These are phyloP conservation scores for Catharus fuscescens DNA, from an alignment of 2,113 vertebrate species.

Conservation along the genomic window DNA sequence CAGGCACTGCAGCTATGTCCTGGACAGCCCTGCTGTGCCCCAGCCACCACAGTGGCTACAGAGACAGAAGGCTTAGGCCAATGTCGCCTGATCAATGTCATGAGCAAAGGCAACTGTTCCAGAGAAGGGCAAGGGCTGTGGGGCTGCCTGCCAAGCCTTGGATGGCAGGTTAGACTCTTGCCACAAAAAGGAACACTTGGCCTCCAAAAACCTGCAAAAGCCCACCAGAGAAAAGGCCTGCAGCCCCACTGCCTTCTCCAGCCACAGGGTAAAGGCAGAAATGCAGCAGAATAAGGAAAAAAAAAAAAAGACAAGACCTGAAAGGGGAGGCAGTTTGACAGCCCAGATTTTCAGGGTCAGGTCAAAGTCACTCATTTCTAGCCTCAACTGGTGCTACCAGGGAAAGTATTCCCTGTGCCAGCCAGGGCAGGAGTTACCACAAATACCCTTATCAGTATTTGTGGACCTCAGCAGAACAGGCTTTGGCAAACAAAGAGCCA, in stretches of 20 bases:
- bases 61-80: background rate
- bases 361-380: background rate
- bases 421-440: background rate
- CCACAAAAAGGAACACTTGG: background rate
- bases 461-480: background rate
- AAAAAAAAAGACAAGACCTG: background rate
- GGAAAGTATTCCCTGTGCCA: background rate
- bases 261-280: background rate
- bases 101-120: background rate
- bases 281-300: fast-evolving
- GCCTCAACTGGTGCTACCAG: background rate
- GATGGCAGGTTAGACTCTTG: background rate
- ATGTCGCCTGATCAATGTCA: background rate
- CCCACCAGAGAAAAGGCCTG: background rate
- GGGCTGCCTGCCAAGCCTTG: background rate
- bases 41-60: background rate
- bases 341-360: background rate
- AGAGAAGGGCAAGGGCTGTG: background rate
- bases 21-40: fast-evolving
- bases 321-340: background rate
- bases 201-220: background rate
- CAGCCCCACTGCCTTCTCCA: background rate
- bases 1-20: background rate
- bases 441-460: background rate
- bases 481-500: background rate